These are phyloP conservation scores for Helogale parvula DNA, from an alignment of 2,113 vertebrate genomes.

Conservation along the genomic window DNA sequence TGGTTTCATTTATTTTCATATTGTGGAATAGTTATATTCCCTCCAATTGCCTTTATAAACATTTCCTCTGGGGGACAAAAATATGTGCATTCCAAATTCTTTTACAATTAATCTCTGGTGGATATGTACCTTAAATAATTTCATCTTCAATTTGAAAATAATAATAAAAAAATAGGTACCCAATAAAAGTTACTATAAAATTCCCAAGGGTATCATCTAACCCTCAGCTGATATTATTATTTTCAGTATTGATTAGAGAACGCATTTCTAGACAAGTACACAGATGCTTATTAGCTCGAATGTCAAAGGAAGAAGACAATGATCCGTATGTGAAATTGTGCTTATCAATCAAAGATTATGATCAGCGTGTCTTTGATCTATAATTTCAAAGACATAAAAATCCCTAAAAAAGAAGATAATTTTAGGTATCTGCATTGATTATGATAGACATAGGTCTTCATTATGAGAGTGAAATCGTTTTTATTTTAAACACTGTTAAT, in stretches of 20 bases:
- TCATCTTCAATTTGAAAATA: not conserved
- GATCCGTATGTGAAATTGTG: not conserved
- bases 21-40: not conserved
- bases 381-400: not conserved
- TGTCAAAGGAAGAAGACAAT: not conserved
- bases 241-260: not conserved
- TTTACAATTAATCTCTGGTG: not conserved
- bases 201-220: not conserved
- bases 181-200: not conserved
- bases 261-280: not conserved
- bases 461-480: not conserved
- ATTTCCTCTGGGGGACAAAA: not conserved
- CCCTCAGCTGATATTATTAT: not conserved
- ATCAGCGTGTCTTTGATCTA: not conserved
- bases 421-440: not conserved
- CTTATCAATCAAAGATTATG: not conserved
- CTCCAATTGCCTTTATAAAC: not conserved
- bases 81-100: not conserved
- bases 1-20: not conserved
- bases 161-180: not conserved
- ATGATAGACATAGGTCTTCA: not conserved
- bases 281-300: not conserved
- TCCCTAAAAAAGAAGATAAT: not conserved
- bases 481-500: not conserved
- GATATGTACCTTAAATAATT: not conserved